Percentiles rank a stretch among this genome's conserved stretches.
phyloP scores from a whole-genome alignment of 2,797 vertebrate genomes.

The Bovichtus variegatus region DNA sequence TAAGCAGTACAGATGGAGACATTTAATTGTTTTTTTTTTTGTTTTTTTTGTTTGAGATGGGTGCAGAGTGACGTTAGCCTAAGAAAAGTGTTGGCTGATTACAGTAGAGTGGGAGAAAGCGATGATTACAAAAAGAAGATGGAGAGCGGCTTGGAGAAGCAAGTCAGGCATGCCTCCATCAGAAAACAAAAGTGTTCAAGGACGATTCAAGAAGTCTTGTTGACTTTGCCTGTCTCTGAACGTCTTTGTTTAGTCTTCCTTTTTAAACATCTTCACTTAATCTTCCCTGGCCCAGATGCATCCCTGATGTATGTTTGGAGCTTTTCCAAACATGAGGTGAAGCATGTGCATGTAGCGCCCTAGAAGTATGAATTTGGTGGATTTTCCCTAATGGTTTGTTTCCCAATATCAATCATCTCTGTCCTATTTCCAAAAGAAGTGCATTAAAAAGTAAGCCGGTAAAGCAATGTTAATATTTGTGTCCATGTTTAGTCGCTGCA shows the following conservation, averaged over 20 bases:
- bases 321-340: constrained; percentile 53
- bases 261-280: constrained; percentile 61
- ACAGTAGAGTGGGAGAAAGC: constrained; percentile 47
- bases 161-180: constrained; percentile 42
- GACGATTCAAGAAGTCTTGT: constrained; percentile 54
- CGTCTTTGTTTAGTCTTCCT: constrained; percentile 67
- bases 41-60: constrained; percentile 39
- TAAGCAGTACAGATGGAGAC: constrained; percentile 50
- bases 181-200: constrained; percentile 68
- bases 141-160: constrained; percentile 14
- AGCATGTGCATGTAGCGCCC: constrained; percentile 32
- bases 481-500: neutral
- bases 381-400: constrained; percentile 52
- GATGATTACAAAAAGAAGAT: constrained; percentile 53
- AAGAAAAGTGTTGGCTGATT: constrained; percentile 66
- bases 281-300: constrained; percentile 72
- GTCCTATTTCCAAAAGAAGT: constrained; percentile 63
- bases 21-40: constrained; percentile 56
- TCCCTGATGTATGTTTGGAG: constrained; percentile 65
- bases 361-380: constrained; percentile 41
- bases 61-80: constrained; percentile 37
- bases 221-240: constrained; percentile 64
- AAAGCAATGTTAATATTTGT: neutral
- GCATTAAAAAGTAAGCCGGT: constrained; percentile 7
- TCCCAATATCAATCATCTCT: constrained; percentile 65